phyloP scores from a whole-genome alignment of 1,140 invertebrate species.

The Acromyrmex charruanus region DNA sequence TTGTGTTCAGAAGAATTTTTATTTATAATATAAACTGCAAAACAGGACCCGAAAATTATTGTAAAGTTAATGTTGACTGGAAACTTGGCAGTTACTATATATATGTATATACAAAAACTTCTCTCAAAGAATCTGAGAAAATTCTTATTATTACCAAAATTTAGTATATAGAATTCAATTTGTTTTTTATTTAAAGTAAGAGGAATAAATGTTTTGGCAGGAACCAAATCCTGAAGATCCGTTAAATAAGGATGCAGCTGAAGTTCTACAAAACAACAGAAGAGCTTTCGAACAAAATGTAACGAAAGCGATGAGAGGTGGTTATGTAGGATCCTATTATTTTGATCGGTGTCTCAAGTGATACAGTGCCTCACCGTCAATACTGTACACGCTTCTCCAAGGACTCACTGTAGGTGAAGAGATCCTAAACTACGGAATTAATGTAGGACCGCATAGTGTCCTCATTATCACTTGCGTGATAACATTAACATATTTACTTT shows the following conservation, averaged over 20 bases:
- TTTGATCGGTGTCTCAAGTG: slow-evolving; percentile 99
- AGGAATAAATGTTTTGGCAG: slow-evolving; percentile 86
- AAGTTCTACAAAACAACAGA: slow-evolving; percentile 97
- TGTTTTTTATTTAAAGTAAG: background rate
- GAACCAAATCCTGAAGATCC: slow-evolving; percentile 99
- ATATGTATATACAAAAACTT: no score
- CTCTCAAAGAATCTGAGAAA: no score
- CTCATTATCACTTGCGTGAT: slow-evolving; percentile 73
- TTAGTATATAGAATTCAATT: no score
- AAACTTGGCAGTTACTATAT: no score
- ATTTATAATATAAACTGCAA: no score
- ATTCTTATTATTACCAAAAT: no score
- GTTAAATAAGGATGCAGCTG: slow-evolving; percentile 99
- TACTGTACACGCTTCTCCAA: slow-evolving; percentile 70
- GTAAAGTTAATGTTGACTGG: no score
- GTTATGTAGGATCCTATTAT: slow-evolving; percentile 96
- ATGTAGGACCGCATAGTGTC: slow-evolving; percentile 71
- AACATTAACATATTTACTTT: slow-evolving; percentile 81
- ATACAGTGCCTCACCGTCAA: slow-evolving; percentile 84
- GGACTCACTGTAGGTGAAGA: slow-evolving; percentile 75
- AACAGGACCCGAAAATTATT: no score
- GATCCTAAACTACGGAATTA: slow-evolving; percentile 72
- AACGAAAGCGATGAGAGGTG: slow-evolving; percentile 97
- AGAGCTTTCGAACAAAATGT: slow-evolving; percentile 98
- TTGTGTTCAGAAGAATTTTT: no score